Evolutionary conservation across 2,113 vertebrate species (phyloP).

Genomic region (Peromyscus californicus): DNA sequence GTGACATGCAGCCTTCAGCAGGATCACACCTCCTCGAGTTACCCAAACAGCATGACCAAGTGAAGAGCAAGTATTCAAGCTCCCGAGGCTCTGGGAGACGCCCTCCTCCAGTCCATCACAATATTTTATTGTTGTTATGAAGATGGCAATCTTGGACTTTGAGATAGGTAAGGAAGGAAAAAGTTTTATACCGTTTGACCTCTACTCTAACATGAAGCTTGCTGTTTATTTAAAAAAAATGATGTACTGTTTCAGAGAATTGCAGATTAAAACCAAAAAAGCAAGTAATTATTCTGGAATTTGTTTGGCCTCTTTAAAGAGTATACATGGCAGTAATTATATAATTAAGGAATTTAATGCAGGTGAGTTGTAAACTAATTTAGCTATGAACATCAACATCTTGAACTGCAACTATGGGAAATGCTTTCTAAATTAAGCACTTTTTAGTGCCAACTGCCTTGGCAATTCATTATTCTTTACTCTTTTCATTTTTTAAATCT

Average conservation of each 20-base stretch:
- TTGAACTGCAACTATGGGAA: slow-evolving; percentile 61
- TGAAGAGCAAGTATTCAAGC: background rate
- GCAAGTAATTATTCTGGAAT: slow-evolving; percentile 55
- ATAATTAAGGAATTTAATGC: slow-evolving; percentile 70
- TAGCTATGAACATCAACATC: slow-evolving; percentile 51
- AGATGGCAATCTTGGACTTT: background rate
- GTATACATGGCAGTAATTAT: slow-evolving; percentile 41
- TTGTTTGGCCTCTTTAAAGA: slow-evolving; percentile 61
- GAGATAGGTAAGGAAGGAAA: background rate
- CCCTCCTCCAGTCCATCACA: background rate
- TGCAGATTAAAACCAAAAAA: slow-evolving; percentile 22
- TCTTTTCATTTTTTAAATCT: background rate
- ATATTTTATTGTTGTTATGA: background rate
- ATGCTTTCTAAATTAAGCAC: slow-evolving; percentile 68
- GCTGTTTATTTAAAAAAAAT: slow-evolving; percentile 43
- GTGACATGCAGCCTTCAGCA: background rate
- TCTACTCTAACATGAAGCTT: background rate
- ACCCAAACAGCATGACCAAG: background rate
- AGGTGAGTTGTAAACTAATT: slow-evolving; percentile 77
- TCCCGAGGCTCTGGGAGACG: background rate
- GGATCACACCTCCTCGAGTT: background rate
- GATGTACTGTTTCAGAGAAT: slow-evolving; percentile 53
- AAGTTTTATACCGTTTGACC: background rate
- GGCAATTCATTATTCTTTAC: slow-evolving; percentile 46
- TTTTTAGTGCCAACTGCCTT: slow-evolving; percentile 46